Conservation (phyloP, 2,888 invertebrate species). For the Coenonympha arcania region DNA sequence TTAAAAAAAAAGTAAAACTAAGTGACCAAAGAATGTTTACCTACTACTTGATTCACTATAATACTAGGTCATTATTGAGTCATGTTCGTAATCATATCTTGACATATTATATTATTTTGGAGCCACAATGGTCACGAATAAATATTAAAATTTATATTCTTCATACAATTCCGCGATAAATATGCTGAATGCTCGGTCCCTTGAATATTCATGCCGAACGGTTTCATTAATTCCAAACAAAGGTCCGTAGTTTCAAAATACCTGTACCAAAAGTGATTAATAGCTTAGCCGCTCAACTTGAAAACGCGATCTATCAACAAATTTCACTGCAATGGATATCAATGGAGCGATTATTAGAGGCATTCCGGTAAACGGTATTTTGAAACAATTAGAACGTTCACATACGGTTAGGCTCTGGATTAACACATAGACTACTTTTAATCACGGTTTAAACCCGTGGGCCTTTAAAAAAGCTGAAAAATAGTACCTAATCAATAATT, state of each 20-base stretch:
- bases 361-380: background rate
- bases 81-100: too few species aligned
- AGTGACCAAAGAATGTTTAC: too few species aligned
- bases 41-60: too few species aligned
- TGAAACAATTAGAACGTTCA: too few species aligned
- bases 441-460: too few species aligned
- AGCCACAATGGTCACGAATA: background rate
- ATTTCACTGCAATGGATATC: background rate
- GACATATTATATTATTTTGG: too few species aligned
- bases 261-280: background rate
- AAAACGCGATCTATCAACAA: background rate
- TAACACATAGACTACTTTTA: too few species aligned
- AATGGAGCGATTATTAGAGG: background rate
- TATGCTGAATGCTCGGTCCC: background rate
- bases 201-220: background rate
- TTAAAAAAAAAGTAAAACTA: too few species aligned
- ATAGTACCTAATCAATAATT: too few species aligned
- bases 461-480: too few species aligned
- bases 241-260: background rate
- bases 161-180: background rate
- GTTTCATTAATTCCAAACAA: background rate
- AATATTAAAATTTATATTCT: background rate
- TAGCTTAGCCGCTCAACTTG: background rate
- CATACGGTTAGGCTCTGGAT: too few species aligned
- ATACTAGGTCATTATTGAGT: too few species aligned